Percentiles rank a stretch among this genome's conserved stretches.
phyloP scores from a whole-genome alignment of 2,888 invertebrate genomes.

The Dione vanillae region DNA sequence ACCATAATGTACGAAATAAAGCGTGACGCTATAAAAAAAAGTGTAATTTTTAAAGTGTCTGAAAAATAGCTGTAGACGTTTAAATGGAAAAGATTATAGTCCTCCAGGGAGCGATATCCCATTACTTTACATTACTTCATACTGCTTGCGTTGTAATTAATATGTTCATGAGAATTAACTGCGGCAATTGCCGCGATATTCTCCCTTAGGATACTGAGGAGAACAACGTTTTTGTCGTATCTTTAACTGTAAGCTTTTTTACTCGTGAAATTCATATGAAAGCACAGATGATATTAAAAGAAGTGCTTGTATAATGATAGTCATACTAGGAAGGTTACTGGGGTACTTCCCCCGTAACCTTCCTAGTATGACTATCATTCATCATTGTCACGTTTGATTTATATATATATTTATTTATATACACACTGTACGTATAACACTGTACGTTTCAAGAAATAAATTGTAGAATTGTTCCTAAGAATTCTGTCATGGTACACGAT shows the following conservation, averaged over 20 bases:
- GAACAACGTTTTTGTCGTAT: neutral
- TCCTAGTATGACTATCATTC: conserved; percentile 4
- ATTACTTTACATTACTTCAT: conserved; percentile 9
- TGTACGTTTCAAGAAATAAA: too few relatives aligned
- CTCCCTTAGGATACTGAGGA: neutral
- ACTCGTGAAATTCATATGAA: neutral
- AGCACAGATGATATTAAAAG: conserved; percentile 1
- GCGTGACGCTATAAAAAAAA: too few relatives aligned
- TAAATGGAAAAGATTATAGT: neutral
- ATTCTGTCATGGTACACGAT: too few relatives aligned
- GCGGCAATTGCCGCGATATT: conserved; percentile 11
- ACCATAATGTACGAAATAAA: too few relatives aligned
- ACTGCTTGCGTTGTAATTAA: conserved; percentile 22
- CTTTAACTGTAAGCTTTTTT: neutral
- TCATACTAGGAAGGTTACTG: neutral
- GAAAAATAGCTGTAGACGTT: neutral
- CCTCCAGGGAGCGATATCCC: conserved; percentile 9
- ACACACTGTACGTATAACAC: too few relatives aligned
- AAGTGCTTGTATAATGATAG: conserved; percentile 13
- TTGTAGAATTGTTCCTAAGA: too few relatives aligned
- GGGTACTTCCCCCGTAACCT: too few relatives aligned
- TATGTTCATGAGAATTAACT: conserved; percentile 16
- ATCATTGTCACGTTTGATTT: too few relatives aligned
- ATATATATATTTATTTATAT: too few relatives aligned
- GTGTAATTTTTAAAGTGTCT: too few relatives aligned